These are phyloP conservation scores for Sphaerophoria rueppellii DNA, from an alignment of 2,888 invertebrate species.

Conservation along the genomic window DNA sequence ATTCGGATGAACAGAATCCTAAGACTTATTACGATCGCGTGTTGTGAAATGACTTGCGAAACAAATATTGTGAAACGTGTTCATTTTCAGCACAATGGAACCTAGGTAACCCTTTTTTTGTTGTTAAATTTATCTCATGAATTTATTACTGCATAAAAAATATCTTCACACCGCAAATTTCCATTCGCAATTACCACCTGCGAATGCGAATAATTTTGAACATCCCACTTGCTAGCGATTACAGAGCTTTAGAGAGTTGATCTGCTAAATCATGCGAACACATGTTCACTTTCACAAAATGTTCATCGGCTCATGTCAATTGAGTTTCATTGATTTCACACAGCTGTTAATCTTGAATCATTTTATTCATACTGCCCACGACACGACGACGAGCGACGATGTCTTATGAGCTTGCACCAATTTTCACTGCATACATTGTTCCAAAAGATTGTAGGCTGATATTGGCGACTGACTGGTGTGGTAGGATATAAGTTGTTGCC, in stretches of 20 bases:
- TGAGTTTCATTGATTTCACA: constrained; percentile 64
- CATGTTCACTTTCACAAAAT: constrained; percentile 71
- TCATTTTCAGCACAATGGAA: too few species aligned
- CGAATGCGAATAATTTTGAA: constrained; percentile 49
- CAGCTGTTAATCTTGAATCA: constrained; percentile 71
- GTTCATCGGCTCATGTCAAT: constrained; percentile 72
- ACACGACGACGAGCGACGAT: background rate
- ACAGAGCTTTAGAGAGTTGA: constrained; percentile 34
- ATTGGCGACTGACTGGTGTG: constrained; percentile 66
- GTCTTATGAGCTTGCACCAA: constrained; percentile 61
- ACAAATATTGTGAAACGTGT: background rate
- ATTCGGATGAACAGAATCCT: too few species aligned
- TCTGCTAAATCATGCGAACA: constrained; percentile 65
- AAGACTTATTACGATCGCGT: too few species aligned
- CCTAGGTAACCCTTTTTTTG: background rate
- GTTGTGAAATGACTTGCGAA: too few species aligned
- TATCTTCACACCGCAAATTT: constrained; percentile 39
- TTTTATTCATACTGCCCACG: constrained; percentile 61
- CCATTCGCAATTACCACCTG: constrained; percentile 61
- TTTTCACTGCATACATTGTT: constrained; percentile 44
- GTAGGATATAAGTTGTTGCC: constrained; percentile 16
- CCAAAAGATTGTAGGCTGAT: constrained; percentile 55
- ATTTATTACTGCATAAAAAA: background rate
- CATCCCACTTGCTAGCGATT: constrained; percentile 32
- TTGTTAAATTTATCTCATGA: background rate